These are phyloP conservation scores for Bombyx huttoni DNA, from an alignment of 2,888 invertebrate species.

Conservation along the genomic window DNA sequence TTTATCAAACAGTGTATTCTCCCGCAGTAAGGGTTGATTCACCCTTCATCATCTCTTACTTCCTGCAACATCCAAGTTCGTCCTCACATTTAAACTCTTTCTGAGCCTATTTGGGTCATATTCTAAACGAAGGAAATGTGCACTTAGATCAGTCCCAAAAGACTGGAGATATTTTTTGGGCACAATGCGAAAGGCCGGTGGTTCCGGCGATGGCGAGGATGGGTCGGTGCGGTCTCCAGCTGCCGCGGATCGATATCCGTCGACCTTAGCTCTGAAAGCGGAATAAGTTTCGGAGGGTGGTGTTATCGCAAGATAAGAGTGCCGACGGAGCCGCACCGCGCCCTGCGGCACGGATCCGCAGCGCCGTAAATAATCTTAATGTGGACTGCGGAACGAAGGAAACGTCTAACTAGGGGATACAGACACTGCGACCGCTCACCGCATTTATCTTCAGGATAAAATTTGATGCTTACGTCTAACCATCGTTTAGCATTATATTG, in stretches of 20 bases:
- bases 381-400: not conserved
- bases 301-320: slow-evolving; percentile 16
- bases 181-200: not conserved
- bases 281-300: slow-evolving; percentile 23
- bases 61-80: slow-evolving; percentile 3
- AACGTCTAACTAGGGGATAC: not conserved
- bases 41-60: slow-evolving; percentile 25
- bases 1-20: slow-evolving; percentile 31
- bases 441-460: not conserved
- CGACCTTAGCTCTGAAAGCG: slow-evolving; percentile 45
- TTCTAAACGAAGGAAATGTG: slow-evolving; percentile 10
- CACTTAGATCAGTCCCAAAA: slow-evolving; percentile 7
- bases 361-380: slow-evolving; percentile 4
- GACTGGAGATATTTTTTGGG: no score
- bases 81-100: not conserved
- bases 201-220: slow-evolving; percentile 5
- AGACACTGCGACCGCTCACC: not conserved
- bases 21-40: slow-evolving; percentile 62
- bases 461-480: no score
- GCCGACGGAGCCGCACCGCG: slow-evolving; percentile 1
- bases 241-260: slow-evolving; percentile 55
- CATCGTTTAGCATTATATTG: no score
- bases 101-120: not conserved
- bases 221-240: slow-evolving; percentile 40
- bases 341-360: slow-evolving; percentile 3